Evolutionary conservation across 2,888 invertebrate species (phyloP).

Genomic region (Orgyia antiqua): DNA sequence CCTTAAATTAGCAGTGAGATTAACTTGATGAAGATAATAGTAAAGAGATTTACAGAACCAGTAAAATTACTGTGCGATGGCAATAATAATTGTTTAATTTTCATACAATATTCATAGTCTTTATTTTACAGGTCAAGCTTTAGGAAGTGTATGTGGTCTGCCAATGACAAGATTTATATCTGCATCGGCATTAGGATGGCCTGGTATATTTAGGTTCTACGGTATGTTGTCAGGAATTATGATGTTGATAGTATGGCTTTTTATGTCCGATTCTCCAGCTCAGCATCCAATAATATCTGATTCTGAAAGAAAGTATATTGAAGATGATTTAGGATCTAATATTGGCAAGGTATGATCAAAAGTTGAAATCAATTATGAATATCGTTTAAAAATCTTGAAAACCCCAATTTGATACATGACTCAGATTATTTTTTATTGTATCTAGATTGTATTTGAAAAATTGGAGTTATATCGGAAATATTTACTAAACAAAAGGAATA

Average conservation of each 20-base stretch:
- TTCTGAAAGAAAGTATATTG: slow-evolving; percentile 83
- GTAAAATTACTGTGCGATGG: too few species aligned
- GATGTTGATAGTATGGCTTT: slow-evolving; percentile 71
- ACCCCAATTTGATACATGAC: too few species aligned
- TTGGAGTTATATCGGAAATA: too few species aligned
- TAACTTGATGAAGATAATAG: too few species aligned
- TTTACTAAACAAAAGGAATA: too few species aligned
- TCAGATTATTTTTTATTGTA: too few species aligned
- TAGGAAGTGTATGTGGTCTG: slow-evolving; percentile 87
- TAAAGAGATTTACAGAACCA: too few species aligned
- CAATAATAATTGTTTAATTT: too few species aligned
- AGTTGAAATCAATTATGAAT: slow-evolving; percentile 26
- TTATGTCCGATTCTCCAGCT: slow-evolving; percentile 82
- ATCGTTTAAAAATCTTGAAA: background rate
- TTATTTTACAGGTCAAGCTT: slow-evolving; percentile 79
- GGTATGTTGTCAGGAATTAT: slow-evolving; percentile 80
- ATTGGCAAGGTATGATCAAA: slow-evolving; percentile 31
- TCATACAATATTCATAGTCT: too few species aligned
- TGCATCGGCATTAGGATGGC: slow-evolving; percentile 84
- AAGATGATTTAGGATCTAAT: slow-evolving; percentile 77
- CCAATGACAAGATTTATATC: slow-evolving; percentile 85
- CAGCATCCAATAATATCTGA: slow-evolving; percentile 80
- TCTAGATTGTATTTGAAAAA: too few species aligned
- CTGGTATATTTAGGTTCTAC: slow-evolving; percentile 86
- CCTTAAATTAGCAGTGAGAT: too few species aligned